Evolutionary conservation across 1,140 invertebrate genomes (phyloP), one percentile per base, ranked within the genome.

Genomic region (Laodelphax striatellus): DNA sequence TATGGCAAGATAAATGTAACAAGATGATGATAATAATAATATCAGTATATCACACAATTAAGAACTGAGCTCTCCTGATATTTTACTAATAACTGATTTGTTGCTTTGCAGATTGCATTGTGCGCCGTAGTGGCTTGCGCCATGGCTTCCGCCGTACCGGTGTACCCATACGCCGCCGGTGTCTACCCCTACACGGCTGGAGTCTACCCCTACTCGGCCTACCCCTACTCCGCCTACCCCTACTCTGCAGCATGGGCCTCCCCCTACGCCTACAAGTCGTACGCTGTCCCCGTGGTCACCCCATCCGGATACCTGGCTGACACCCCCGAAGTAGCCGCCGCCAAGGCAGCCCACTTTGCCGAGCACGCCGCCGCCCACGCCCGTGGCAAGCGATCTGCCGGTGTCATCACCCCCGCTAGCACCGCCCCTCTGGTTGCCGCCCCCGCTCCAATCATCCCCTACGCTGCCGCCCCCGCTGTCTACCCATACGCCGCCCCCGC

Each of bases 221-320:
- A 31, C 38, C 38, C 54, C 13, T 56, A 50, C 34, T 22, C 50
- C 5, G 58, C 58, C 50, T 53, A 34, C 38, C 46, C 58, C n/a
- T 56, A 56, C 31, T 21, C 38, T 5, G 54, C 54, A 5, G 55
- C 65, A 1, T 58, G 28, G 52, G 63, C 60, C 21, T 66, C 65
- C 50, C 66, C 69, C 53, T 71, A 69, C 31, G 67, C 67, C 31
- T 58, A 61, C 60, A 34, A 31, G 24, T 70, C 65, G n/a, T 70
- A 73, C 64, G 74, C 75, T 16, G 67, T 62, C 68, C 75, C 72
- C 68, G 50, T 60, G 5, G 63, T 62, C 46, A 52, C 52, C 16
- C 59, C 52, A 34, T 55, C n/a, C 34, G 59, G 52, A 34, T 61
- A 31, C 52, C 34, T 43, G 34, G 61, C 43, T 38, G 61, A 43